Evolutionary conservation across 2,888 invertebrate genomes (phyloP), one percentile per base, ranked within the genome.

Genomic region (Drosophila ochracea): DNA sequence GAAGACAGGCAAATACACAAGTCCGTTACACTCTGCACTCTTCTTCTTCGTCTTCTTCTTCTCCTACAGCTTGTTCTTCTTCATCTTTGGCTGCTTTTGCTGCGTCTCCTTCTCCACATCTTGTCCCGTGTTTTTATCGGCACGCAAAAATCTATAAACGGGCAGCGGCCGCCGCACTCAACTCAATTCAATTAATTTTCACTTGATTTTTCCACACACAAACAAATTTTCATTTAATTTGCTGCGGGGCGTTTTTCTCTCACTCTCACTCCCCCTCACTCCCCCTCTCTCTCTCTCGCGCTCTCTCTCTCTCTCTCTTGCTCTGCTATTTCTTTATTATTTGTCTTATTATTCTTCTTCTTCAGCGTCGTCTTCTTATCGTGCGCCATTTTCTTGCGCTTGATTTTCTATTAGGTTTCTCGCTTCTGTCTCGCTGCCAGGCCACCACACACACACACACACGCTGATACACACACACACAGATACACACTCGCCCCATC

Each of bases 121-220:
- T 43, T 70, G 35, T 53, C 30, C 50, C 31, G 50, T 35, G 52
- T 64, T 68, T 76, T 79, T 84, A 79, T 82, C 71, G 64, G 67
- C 73, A 58, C 55, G 70, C 72, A 78, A 78, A 83, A 91, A 85
- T 89, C 87, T 90, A 84, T 84, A 80, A 83, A 80, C 84, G 84
- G 80, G 83, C 80, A 76, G 70, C 66, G 83, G 71, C 67, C 82
- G 82, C 84, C 87, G 85, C 86, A 90, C 90, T 88, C 90, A 90
- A 87, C 92, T 92, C 92, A 84, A 92, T 92, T 91, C 92, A 91
- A 92, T 92, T 92, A 92, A 92, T 92, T 92, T 92, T 91, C 91
- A 92, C 91, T 92, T 92, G 91, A 90, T 86, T 91, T 87, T 83
- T 86, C 82, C 77, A 80, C 83, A 83, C 79, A 86, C 74, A 83